Conservation (phyloP, 2,888 invertebrate genomes). For the Cordilura impudica region DNA sequence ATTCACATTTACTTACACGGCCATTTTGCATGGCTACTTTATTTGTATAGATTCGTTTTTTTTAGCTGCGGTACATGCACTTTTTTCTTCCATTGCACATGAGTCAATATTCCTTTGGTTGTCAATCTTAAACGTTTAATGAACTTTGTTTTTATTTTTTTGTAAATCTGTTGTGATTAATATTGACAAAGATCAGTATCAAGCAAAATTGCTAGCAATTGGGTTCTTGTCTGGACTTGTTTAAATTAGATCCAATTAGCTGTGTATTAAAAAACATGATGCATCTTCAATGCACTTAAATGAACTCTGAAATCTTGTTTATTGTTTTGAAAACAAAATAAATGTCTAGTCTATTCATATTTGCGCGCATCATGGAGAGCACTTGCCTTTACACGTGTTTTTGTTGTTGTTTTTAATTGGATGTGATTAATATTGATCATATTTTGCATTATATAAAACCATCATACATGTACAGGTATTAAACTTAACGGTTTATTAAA, state of each 20-base stretch:
- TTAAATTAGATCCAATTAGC: too few relatives aligned
- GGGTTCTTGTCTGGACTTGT: constrained; percentile 8
- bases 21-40: too few relatives aligned
- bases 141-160: constrained; percentile 15
- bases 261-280: neutral
- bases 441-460: too few relatives aligned
- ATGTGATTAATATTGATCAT: neutral
- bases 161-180: constrained; percentile 6
- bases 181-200: constrained; percentile 42
- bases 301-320: neutral
- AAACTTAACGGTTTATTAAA: too few relatives aligned
- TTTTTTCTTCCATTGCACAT: neutral
- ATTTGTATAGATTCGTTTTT: neutral
- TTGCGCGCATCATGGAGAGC: neutral
- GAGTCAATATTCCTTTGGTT: constrained; percentile 1
- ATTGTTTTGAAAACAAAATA: neutral
- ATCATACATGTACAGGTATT: too few relatives aligned
- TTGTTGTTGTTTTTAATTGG: neutral
- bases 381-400: neutral
- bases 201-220: neutral
- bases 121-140: constrained; percentile 25
- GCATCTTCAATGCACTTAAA: neutral
- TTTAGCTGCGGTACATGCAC: constrained; percentile 2
- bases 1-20: neutral
- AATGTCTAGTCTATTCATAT: neutral